Conservation (phyloP, 1,140 invertebrate species). For the Drosophila paulistorum region DNA sequence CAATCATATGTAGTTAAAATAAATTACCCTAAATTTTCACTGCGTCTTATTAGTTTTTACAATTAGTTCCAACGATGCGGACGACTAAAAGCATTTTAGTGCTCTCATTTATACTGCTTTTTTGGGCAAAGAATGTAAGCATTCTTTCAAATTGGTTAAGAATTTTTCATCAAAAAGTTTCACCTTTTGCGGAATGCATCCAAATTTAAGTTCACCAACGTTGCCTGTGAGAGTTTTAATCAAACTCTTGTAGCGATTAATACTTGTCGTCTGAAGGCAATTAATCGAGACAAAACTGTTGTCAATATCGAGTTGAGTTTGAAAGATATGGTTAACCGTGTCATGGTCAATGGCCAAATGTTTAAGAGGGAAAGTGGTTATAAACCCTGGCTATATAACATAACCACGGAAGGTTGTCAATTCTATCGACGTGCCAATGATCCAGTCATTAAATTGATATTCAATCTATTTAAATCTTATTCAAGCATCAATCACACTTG, state of each 20-base stretch:
- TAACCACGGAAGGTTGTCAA: not conserved
- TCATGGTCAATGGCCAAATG: not conserved
- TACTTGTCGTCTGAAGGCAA: not conserved
- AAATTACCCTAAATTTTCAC: not conserved
- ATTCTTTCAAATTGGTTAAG: too few relatives aligned
- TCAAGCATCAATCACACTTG: not conserved
- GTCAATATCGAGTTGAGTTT: not conserved
- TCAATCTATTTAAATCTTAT: not conserved
- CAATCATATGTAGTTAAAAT: not conserved
- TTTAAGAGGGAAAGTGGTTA: not conserved
- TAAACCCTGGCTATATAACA: not conserved
- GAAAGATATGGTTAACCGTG: not conserved
- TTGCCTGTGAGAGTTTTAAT: not conserved
- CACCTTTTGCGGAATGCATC: not conserved
- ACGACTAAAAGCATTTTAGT: not conserved
- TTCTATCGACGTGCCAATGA: not conserved
- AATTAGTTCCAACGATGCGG: not conserved
- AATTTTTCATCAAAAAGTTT: not conserved
- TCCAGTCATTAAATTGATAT: not conserved
- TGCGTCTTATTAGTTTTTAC: not conserved
- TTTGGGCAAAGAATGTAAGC: not conserved
- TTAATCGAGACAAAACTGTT: slow-evolving; percentile 4
- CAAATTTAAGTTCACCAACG: not conserved
- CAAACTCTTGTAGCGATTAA: not conserved
- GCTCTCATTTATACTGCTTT: not conserved